Evolutionary conservation across 2,113 vertebrate genomes (phyloP).

Genomic region (Halcyon senegalensis): DNA sequence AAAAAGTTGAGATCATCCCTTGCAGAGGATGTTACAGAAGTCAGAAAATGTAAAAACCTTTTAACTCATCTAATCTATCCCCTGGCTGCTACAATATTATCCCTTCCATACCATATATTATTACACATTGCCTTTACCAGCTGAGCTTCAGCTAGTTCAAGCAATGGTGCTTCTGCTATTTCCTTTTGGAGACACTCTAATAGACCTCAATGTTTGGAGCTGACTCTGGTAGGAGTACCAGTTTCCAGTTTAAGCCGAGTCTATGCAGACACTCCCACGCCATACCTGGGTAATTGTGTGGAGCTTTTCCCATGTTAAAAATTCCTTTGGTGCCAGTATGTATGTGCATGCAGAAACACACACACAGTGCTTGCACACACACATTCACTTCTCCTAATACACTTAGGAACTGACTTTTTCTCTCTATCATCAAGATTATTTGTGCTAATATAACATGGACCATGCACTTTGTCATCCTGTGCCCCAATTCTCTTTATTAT

Average conservation of each 20-base stretch:
- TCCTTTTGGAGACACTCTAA: slow-evolving; percentile 42
- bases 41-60: slow-evolving; percentile 71
- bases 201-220: slow-evolving; percentile 3
- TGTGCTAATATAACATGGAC: neutral
- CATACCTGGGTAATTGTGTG: neutral
- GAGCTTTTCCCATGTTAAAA: neutral
- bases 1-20: slow-evolving; percentile 58
- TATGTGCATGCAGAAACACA: neutral
- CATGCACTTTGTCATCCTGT: neutral
- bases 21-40: slow-evolving; percentile 62
- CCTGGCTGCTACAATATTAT: slow-evolving; percentile 59
- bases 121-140: slow-evolving; percentile 48
- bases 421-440: neutral
- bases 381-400: neutral
- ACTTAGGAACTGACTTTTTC: neutral
- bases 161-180: slow-evolving; percentile 37
- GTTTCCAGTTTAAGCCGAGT: neutral
- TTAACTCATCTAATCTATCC: slow-evolving; percentile 59
- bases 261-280: neutral
- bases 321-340: neutral
- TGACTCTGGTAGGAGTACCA: neutral
- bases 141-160: slow-evolving; percentile 17
- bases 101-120: slow-evolving; percentile 61
- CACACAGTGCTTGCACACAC: neutral
- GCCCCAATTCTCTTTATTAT: neutral